phyloP scores from a whole-genome alignment of 2,888 invertebrate genomes.

The Pachycephus smyrnensis region DNA sequence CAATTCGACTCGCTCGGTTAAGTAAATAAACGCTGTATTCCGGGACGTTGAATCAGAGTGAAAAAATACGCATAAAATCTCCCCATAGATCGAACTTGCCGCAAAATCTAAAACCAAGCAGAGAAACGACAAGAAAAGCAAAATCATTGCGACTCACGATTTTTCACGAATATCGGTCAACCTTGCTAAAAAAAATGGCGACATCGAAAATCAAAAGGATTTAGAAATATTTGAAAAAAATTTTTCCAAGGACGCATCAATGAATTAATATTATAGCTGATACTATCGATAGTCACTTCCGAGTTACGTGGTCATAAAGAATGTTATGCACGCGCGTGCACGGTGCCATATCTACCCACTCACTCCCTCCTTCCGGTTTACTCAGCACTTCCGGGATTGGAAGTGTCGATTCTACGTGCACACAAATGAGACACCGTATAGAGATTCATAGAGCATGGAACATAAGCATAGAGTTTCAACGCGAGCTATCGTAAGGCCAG shows the following conservation, averaged over 20 bases:
- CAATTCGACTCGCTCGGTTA: slow-evolving; percentile 50
- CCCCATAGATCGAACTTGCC: background rate
- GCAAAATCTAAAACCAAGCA: background rate
- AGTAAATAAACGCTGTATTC: slow-evolving; percentile 56
- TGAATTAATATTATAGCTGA: background rate
- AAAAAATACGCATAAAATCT: slow-evolving; percentile 39
- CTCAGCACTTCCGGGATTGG: slow-evolving; percentile 48
- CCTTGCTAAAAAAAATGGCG: background rate
- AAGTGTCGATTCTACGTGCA: slow-evolving; percentile 24
- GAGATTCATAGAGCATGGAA: slow-evolving; percentile 34
- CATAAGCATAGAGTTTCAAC: slow-evolving; percentile 38
- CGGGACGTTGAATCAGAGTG: slow-evolving; percentile 50
- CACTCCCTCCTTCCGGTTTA: slow-evolving; percentile 44
- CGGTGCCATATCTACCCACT: background rate
- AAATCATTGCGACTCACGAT: slow-evolving; percentile 24
- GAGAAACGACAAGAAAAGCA: background rate
- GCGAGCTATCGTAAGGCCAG: slow-evolving; percentile 8
- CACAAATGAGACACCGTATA: slow-evolving; percentile 9
- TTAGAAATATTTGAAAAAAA: background rate
- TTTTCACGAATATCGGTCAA: background rate
- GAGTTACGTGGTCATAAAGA: background rate
- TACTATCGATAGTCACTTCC: background rate
- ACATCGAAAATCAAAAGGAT: background rate
- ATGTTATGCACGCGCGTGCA: background rate
- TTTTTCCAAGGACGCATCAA: background rate